Percentiles rank a stretch among this genome's conserved stretches.
Evolutionary conservation across 2,113 vertebrate genomes (phyloP).

Genomic region (Macquaria australasica): DNA sequence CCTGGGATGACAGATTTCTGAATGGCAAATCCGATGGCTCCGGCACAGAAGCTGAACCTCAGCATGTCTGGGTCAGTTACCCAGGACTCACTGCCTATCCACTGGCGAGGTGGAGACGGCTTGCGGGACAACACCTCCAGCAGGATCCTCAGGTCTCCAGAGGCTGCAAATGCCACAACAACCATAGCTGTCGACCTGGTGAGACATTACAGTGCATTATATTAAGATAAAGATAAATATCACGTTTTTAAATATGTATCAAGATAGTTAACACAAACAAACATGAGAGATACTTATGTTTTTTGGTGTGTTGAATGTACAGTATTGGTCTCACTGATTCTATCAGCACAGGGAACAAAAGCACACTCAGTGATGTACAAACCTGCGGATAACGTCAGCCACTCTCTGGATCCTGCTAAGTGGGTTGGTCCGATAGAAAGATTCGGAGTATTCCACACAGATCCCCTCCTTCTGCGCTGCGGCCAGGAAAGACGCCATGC

Average conservation of each 20-base stretch:
- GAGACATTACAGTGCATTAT: not conserved
- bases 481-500: constrained; percentile 74
- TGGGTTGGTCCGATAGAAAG: too few species aligned
- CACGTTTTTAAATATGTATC: not conserved
- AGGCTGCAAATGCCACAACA: constrained; percentile 72
- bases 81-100: constrained; percentile 82
- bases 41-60: constrained; percentile 58
- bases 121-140: constrained; percentile 65
- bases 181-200: constrained; percentile 74
- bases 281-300: not conserved
- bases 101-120: constrained; percentile 70
- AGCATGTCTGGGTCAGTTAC: constrained; percentile 68
- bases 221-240: too few species aligned
- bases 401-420: too few species aligned
- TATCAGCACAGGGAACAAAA: not conserved
- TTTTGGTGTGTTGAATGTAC: not conserved
- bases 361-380: too few species aligned
- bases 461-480: constrained; percentile 71
- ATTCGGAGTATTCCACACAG: constrained; percentile 40
- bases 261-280: not conserved
- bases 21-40: constrained; percentile 76
- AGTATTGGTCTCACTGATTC: not conserved
- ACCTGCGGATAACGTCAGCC: too few species aligned
- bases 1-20: constrained; percentile 75
- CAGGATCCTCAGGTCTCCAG: constrained; percentile 73